Percentiles rank a stretch among this genome's conserved stretches.
These are phyloP conservation scores for Papilio machaon DNA, from an alignment of 1,140 invertebrate genomes.

Conservation along the genomic window DNA sequence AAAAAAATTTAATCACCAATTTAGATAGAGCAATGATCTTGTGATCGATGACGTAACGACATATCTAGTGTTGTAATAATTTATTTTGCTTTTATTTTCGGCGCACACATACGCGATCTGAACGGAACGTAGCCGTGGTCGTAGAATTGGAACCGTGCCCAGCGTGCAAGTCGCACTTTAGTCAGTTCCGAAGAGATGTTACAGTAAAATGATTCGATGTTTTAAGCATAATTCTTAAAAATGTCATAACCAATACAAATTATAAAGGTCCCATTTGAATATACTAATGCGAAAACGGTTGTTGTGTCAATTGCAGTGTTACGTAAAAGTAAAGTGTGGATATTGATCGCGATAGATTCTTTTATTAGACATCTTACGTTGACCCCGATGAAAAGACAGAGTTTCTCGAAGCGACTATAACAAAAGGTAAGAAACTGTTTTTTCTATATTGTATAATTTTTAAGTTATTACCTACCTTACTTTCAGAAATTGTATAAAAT, in stretches of 20 bases:
- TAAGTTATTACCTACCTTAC: neutral
- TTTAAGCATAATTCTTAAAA: slow-evolving; percentile 18
- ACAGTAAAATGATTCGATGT: slow-evolving; percentile 53
- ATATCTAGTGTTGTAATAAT: slow-evolving; percentile 27
- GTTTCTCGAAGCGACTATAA: slow-evolving; percentile 53
- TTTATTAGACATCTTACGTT: slow-evolving; percentile 67
- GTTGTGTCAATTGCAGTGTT: neutral
- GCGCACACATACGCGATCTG: slow-evolving; percentile 57
- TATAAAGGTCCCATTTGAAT: neutral
- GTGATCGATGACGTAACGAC: slow-evolving; percentile 13
- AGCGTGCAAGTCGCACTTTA: slow-evolving; percentile 64
- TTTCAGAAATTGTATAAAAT: neutral
- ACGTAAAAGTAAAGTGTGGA: slow-evolving; percentile 49
- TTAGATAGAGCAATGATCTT: slow-evolving; percentile 10
- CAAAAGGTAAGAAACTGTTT: slow-evolving; percentile 67
- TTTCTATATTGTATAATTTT: slow-evolving; percentile 50
- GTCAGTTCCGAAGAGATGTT: slow-evolving; percentile 58
- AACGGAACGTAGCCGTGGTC: slow-evolving; percentile 64
- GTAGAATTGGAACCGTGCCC: slow-evolving; percentile 75
- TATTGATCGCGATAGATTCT: slow-evolving; percentile 73
- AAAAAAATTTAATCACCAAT: neutral
- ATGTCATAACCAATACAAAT: neutral
- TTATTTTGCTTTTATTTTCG: slow-evolving; percentile 55
- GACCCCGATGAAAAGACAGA: slow-evolving; percentile 62
- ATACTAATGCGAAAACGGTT: neutral